Conservation (phyloP, 2,888 invertebrate species). For the Microctonus brassicae region DNA sequence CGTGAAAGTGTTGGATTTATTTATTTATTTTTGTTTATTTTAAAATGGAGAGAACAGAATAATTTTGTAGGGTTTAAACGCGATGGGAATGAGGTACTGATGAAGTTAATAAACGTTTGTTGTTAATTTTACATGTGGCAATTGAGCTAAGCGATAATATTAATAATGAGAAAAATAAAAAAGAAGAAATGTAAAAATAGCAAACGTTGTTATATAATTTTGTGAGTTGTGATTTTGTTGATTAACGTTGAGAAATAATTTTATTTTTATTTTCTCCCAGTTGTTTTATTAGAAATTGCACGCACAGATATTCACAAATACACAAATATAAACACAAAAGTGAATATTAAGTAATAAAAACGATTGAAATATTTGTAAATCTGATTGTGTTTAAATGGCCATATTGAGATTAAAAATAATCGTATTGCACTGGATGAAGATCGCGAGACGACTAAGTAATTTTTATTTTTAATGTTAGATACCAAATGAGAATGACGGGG, state of each 20-base stretch:
- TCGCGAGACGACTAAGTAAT: constrained; percentile 45
- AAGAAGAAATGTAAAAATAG: too few species aligned
- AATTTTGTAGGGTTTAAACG: too few species aligned
- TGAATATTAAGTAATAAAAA: too few species aligned
- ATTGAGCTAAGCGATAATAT: constrained; percentile 16
- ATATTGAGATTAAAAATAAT: constrained; percentile 24
- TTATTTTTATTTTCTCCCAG: not conserved
- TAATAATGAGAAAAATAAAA: too few species aligned
- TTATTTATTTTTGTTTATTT: not conserved
- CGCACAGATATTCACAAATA: not conserved
- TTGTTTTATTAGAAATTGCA: not conserved
- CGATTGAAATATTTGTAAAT: not conserved
- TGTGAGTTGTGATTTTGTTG: too few species aligned
- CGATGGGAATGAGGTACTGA: too few species aligned
- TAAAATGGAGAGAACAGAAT: not conserved
- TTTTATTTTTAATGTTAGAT: constrained; percentile 5
- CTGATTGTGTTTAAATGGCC: not conserved
- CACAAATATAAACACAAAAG: not conserved
- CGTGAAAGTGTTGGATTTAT: constrained; percentile 17
- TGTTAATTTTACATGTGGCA: constrained; percentile 37
- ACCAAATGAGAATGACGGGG: not conserved
- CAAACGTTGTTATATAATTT: too few species aligned
- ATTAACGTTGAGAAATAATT: too few species aligned
- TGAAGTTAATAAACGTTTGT: constrained; percentile 28
- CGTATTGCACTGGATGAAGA: constrained; percentile 53